Evolutionary conservation across 2,797 vertebrate genomes (phyloP).

Genomic region (Bryconaethiops microstoma): DNA sequence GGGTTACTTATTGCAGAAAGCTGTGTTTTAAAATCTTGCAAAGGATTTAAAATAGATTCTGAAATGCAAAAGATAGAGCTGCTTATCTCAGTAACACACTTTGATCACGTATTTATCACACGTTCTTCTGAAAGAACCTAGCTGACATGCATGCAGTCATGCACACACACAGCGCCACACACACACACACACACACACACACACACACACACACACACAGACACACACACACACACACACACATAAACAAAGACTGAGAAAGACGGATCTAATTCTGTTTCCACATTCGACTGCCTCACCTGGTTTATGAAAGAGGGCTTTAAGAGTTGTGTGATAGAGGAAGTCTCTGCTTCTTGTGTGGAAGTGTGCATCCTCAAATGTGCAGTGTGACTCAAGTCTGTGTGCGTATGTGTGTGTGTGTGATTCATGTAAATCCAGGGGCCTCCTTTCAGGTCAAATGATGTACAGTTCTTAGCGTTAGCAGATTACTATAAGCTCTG

Average conservation of each 20-base stretch:
- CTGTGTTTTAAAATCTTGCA: too few relatives aligned
- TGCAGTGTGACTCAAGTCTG: not conserved
- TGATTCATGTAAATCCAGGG: constrained; percentile 11
- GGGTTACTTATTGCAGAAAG: too few relatives aligned
- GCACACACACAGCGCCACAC: too few relatives aligned
- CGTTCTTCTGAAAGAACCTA: not conserved
- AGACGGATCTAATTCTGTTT: not conserved
- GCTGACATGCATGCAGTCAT: not conserved
- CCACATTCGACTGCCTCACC: not conserved
- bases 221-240: not conserved
- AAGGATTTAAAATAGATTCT: too few relatives aligned
- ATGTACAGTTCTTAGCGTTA: constrained; percentile 4
- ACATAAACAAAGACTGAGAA: not conserved
- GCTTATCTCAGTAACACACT: not conserved
- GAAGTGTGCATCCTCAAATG: not conserved
- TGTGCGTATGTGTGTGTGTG: constrained; percentile 20
- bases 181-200: not conserved
- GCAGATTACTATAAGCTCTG: constrained; percentile 13
- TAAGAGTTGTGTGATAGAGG: not conserved
- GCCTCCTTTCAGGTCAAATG: constrained; percentile 24
- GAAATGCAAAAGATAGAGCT: too few relatives aligned
- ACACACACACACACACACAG: not conserved
- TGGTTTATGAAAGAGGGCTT: not conserved
- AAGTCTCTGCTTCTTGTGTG: not conserved
- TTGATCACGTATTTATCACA: not conserved